Evolutionary conservation across 2,888 invertebrate species (phyloP), one percentile per base, ranked within the genome.

Genomic region (Amphiduros pacificus): DNA sequence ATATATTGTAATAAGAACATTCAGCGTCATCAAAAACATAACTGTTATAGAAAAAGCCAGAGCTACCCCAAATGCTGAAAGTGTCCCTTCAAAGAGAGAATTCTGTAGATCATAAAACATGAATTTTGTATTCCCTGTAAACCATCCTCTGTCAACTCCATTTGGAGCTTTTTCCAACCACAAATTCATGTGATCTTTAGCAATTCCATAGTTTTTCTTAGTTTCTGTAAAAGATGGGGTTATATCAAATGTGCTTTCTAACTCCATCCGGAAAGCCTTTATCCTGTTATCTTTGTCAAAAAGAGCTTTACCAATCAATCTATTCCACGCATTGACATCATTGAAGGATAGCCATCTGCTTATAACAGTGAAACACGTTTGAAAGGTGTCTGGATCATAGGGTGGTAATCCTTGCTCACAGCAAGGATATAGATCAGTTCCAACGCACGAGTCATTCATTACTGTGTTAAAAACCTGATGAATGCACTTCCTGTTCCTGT

Each of bases 31-130:
- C 32, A 91, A 85, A 60, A 93, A 87, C 62, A 95, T 86, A 50
- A 95, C 91, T 55, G 89, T 77, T 55, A 93, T 88, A 51, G 94
- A 91, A 14, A 81, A 75, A 17, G 72, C 85, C 85, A 96, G 90
- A 1, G 94, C 92, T 69, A 94, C 86, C 14, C 87, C 84, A 71
- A 95, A 89, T 36, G 94, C 90, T 74, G 88, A 84, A 20, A 91
- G 82, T 28, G 95, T 94, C 55, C 93, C 93, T 73, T 88, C 86
- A 0, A 91, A 89, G 51, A 97, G 85, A 55, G 92, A 91, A 64
- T 78, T 74, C 83, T 97, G 96, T 48, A 97, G 86, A 83, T 96
- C 96, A 81, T 90, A 96, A 84, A 95, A 94, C 17, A 73, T 65
- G 80, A 96, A 95, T 6, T 28, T 29, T 17, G 14, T 17, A 4